Base-by-base conservation (phyloP, 2,888 invertebrate species). In the Melieria omissa region DNA sequence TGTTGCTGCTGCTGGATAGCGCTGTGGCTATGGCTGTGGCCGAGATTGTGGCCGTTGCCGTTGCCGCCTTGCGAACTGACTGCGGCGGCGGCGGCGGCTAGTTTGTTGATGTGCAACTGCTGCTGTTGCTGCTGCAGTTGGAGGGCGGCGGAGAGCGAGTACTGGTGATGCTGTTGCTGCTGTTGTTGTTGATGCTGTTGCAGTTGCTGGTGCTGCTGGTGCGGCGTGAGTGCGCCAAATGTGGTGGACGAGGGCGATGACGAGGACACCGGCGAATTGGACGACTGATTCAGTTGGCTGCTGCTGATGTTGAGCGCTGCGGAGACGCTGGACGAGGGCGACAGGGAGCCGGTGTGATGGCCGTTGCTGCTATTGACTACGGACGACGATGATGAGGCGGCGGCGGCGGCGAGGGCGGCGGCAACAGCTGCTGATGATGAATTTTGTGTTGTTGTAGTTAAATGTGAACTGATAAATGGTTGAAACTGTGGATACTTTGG, bases 401-500 rank as follows among this genome's bases (percentile, higher is more conserved):
- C 85, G 78, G 86, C 86, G 72, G 83, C 85, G 78, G 86, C 86
- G 75, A 86, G 77, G 74, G 86, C 85, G 84, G 86, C 92, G 89
- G 90, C 92, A 89, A 88, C 93, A 91, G 90, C 92, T 90, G 88
- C 92, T 89, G 89, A 92, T 89, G 89, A 91, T 88, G 84, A 88
- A 88, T 81, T 89, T 88, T 87, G 90, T 88, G 87, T 80, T 79
- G 86, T 84, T 85, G 86, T 81, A 80, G 84, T 85, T 84, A 87
- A 84, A 84, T 88, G 88, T 82, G 87, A 88, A 86, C 86, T 87
- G 79, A 88, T 86, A 85, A 87, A 87, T 85, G 88, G 87, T 87
- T 92, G 92, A 88, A 91, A 92, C 88, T 92, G 87, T 87, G 90
- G 95, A 90, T 96, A 96, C 91, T 96, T 96, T 85, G 96, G 96